Base-by-base conservation (phyloP, 2,888 invertebrate species). In the Agriopis leucophaearia region DNA sequence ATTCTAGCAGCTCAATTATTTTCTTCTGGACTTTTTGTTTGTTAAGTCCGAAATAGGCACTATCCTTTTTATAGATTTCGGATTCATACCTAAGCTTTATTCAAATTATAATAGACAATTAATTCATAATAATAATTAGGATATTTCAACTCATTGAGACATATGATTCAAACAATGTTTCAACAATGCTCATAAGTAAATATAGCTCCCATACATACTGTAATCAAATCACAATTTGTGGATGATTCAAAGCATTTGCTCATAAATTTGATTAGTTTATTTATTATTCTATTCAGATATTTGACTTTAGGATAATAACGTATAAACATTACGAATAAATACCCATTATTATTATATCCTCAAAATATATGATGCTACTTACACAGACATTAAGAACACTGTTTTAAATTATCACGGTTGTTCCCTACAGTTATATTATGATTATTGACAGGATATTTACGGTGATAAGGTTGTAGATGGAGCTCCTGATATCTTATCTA, bases 161-260 rank as follows among this genome's bases (percentile, higher is more conserved):
- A 35, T 55, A 56, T 57, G 45, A 18, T 35, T 35, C 15, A 57
- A 57, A 45, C 57, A 57, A 57, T 45, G 45, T 27, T 45, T 55
- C 55, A 55, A 55, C 42, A 45, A n/a, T n/a, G 15, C 13, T 35
- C 15, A 57, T 57, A 48, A 18, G 10, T 59, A 38, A 48, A 36
- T 36, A n/a, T 51, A 51, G 35, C 35, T n/a, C 36, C 51, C 35
- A 51, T 35, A n/a, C n/a, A 50, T 51, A 36, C 9, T 51, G 4
- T n/a, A 35, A 36, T 38, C 9, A 15, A 15, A 15, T 18, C n/a
- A 9, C 12, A 42, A 55, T 42, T 40, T 55, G 18, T 42, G 18
- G 18, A 42, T 42, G 27, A 55, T 42, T 55, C 27, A n/a, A 27
- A 9, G 12, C 8, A 18, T 42, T 42, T 16, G 55, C 16, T 18